Base-by-base conservation (phyloP, 2,797 vertebrate genomes). In the Thripadectes ignobilis region DNA sequence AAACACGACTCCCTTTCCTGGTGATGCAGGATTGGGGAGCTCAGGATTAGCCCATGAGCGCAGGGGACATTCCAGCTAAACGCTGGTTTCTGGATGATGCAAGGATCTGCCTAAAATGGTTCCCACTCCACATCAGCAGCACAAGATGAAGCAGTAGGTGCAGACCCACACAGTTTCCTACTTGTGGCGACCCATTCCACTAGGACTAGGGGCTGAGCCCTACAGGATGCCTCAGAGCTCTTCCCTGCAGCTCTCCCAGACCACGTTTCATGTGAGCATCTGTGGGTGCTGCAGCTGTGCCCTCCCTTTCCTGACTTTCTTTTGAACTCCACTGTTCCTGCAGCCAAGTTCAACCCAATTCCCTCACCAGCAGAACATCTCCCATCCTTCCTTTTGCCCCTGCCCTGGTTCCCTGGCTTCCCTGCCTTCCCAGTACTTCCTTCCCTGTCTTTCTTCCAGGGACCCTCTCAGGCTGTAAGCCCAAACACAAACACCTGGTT, bases 221-320 rank as follows among this genome's bases (percentile, higher is more conserved):
- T 55, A 30, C 8, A 8, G 38, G 16, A 22, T 19, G n/a, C 8
- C 12, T 39, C 32, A 19, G 29, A 63, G 26, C 26, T 39, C 54
- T 62, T 27, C 20, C 34, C 41, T 20, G 32, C 26, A n/a, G 7
- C 17, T 46, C 5, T 1, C 13, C 23, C 7, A 2, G 5, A 22
- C 10, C 30, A 10, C 0, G 0, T 32, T 8, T 16, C 3, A 2
- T 12, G 2, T 7, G 4, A 21, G 15, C 30, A 10, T 8, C 16
- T 2, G 3, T 15, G 7, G 10, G 6, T 18, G 22, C 29, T 36
- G 36, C 41, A 51, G 51, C 41, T 67, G 49, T 58, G 21, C 8
- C 19, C n/a, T 24, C 15, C 15, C 5, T 7, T 51, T 6, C 1
- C 10, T 2, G 2, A 30, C 24, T 58, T 51, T 45, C 24, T 43